Evolutionary conservation across 1,140 invertebrate genomes (phyloP).

Genomic region (Diachasmimorpha longicaudata): DNA sequence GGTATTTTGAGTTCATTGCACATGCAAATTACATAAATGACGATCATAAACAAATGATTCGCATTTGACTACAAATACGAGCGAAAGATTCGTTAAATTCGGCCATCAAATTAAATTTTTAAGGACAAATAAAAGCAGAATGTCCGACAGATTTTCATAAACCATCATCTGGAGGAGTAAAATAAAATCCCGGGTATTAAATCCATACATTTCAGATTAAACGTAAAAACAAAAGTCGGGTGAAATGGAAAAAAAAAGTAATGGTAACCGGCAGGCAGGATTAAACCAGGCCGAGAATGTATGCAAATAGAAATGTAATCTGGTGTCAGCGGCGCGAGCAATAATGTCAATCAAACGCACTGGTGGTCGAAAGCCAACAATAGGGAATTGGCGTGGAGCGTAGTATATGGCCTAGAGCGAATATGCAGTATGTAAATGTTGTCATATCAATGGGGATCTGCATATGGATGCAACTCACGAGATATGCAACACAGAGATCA

Average conservation of each 20-base stretch:
- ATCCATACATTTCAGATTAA: neutral
- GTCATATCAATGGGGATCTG: slow-evolving; percentile 63
- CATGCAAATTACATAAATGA: neutral
- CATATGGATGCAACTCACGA: slow-evolving; percentile 59
- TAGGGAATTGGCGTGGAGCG: slow-evolving; percentile 55
- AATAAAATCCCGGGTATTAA: neutral
- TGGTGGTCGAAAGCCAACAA: slow-evolving; percentile 61
- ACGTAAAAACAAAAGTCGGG: slow-evolving; percentile 1
- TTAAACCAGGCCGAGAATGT: slow-evolving; percentile 54
- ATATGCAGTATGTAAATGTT: slow-evolving; percentile 65
- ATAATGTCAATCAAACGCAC: slow-evolving; percentile 65
- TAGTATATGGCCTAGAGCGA: slow-evolving; percentile 58
- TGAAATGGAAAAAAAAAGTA: neutral
- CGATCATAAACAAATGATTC: too few species aligned
- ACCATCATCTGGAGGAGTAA: neutral
- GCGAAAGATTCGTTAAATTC: too few species aligned
- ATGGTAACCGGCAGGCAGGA: slow-evolving; percentile 26
- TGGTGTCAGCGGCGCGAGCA: slow-evolving; percentile 62
- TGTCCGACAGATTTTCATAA: neutral
- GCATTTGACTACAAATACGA: too few species aligned
- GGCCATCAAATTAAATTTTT: neutral
- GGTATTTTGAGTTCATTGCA: too few species aligned
- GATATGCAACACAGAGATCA: slow-evolving; percentile 42
- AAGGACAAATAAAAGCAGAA: neutral
- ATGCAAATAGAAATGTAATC: slow-evolving; percentile 66